These are phyloP conservation scores for Cotesia congregata DNA, from an alignment of 2,888 invertebrate species.

Conservation along the genomic window DNA sequence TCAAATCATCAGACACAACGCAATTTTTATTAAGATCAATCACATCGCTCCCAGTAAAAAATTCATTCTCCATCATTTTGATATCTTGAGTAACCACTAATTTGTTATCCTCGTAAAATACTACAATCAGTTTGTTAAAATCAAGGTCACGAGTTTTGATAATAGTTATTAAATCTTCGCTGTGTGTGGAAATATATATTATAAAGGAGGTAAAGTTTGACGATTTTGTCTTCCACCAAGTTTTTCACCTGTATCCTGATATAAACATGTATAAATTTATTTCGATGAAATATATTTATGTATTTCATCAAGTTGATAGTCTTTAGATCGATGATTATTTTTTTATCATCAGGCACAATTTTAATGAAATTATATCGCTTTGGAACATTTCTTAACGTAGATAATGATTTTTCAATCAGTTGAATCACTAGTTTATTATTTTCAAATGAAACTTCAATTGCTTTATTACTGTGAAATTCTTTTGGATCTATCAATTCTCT, in stretches of 20 bases:
- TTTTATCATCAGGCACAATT: background rate
- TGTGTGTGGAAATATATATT: background rate
- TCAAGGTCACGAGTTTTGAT: background rate
- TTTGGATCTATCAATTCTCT: background rate
- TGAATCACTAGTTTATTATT: background rate
- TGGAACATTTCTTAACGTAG: too few relatives aligned
- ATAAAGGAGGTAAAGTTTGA: background rate
- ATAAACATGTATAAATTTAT: background rate
- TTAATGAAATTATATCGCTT: background rate
- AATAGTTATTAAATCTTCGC: background rate
- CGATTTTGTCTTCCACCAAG: background rate
- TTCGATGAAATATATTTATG: background rate
- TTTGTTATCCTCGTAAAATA: background rate
- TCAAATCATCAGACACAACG: background rate
- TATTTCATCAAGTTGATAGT: background rate
- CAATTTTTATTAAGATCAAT: background rate
- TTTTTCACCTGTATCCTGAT: background rate
- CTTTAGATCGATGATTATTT: background rate
- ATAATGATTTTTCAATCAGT: background rate
- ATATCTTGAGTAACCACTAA: background rate
- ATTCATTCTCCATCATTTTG: background rate
- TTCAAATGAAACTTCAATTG: background rate
- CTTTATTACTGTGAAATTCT: background rate
- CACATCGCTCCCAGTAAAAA: background rate
- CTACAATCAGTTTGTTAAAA: background rate